Evolutionary conservation across 2,888 invertebrate species (phyloP).

Genomic region (Globia sparganii): DNA sequence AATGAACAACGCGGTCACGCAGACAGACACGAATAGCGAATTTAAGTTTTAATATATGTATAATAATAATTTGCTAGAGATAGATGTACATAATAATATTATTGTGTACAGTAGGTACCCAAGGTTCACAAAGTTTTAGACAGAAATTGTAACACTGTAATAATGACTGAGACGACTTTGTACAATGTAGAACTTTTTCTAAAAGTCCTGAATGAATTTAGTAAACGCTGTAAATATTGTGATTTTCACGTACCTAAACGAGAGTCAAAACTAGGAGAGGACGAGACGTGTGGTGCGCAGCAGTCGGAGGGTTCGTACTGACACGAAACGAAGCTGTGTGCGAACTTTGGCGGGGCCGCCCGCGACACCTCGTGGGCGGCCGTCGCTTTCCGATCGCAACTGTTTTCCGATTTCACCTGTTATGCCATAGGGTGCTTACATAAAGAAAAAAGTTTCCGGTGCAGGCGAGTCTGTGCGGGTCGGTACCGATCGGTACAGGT

Average conservation of each 20-base stretch:
- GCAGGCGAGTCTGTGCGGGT: no score
- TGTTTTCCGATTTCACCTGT: neutral
- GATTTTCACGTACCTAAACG: neutral
- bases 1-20: neutral
- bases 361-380: neutral
- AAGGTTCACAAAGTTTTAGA: neutral
- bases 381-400: neutral
- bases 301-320: neutral
- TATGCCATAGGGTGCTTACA: no score
- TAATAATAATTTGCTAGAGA: no score
- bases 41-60: neutral
- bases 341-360: no score
- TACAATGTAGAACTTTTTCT: neutral
- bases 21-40: neutral
- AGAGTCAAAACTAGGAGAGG: no score
- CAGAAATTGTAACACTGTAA: no score
- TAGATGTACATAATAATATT: neutral
- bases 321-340: no score
- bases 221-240: neutral
- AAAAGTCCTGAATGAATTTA: neutral
- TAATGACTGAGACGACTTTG: neutral
- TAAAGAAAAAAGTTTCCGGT: no score
- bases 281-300: conserved; percentile 5
- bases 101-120: neutral
- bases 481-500: no score